A percentile compares a stretch with the other conserved stretches of the same genome.
These are phyloP conservation scores for Fragum fragum DNA, from an alignment of 2,888 invertebrate species.

Conservation along the genomic window DNA sequence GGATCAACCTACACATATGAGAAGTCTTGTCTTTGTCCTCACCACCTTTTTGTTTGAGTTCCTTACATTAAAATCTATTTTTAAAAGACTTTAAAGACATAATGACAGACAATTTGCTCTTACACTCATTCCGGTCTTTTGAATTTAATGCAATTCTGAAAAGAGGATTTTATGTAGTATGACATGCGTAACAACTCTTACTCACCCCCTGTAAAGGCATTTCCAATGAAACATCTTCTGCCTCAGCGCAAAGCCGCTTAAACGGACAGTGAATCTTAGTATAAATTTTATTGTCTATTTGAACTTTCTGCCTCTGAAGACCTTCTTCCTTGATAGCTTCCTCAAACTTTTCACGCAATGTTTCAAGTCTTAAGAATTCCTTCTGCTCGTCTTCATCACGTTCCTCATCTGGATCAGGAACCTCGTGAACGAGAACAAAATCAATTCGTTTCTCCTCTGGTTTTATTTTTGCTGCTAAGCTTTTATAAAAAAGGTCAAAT, in stretches of 20 bases:
- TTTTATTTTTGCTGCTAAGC: slow-evolving; percentile 55
- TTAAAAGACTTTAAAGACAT: too few species aligned
- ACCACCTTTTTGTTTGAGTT: too few species aligned
- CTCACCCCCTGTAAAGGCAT: slow-evolving; percentile 85
- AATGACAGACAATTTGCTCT: too few species aligned
- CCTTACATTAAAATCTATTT: too few species aligned
- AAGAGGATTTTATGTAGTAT: too few species aligned
- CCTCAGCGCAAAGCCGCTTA: slow-evolving; percentile 83
- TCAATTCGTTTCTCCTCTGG: slow-evolving; percentile 83
- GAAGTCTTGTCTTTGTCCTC: too few species aligned
- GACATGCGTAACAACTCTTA: too few species aligned
- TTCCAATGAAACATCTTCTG: slow-evolving; percentile 84
- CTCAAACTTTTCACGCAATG: slow-evolving; percentile 76
- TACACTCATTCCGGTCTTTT: too few species aligned
- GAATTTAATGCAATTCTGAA: too few species aligned
- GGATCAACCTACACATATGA: too few species aligned
- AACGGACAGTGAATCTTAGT: slow-evolving; percentile 84
- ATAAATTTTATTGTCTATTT: slow-evolving; percentile 70
- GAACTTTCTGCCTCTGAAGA: slow-evolving; percentile 74
- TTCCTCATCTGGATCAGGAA: slow-evolving; percentile 46
- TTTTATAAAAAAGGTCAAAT: slow-evolving; percentile 72
- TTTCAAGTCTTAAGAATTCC: slow-evolving; percentile 44
- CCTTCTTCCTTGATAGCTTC: slow-evolving; percentile 77
- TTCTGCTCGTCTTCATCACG: slow-evolving; percentile 44
- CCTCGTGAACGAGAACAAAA: slow-evolving; percentile 81